These are phyloP conservation scores for Capreolus pygargus DNA, from an alignment of 2,113 vertebrate species.

Conservation along the genomic window DNA sequence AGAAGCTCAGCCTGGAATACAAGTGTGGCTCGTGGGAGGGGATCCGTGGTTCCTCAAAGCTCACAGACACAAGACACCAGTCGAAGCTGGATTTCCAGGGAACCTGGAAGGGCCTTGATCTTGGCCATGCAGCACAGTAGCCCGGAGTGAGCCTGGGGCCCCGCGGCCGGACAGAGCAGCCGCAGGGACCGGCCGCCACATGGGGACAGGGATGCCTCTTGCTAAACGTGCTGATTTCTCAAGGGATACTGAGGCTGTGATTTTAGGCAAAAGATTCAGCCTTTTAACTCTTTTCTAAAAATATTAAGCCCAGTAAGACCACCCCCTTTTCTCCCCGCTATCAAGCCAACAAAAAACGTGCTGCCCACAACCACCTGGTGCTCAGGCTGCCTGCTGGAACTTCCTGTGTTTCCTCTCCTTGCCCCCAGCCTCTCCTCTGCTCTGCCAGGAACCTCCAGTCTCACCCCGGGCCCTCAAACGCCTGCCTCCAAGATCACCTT, in stretches of 20 bases:
- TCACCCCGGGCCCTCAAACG: too few relatives aligned
- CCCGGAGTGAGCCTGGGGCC: rapidly evolving
- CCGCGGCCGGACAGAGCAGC: background rate
- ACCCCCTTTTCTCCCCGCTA: background rate
- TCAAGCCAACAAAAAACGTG: background rate
- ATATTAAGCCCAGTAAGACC: background rate
- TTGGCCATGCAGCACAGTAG: background rate
- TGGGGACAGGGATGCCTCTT: background rate
- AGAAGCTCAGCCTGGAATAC: background rate
- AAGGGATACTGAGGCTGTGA: background rate
- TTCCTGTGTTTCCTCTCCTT: background rate
- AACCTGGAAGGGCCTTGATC: background rate
- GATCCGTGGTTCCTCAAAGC: background rate
- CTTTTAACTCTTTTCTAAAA: background rate
- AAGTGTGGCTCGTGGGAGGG: rapidly evolving
- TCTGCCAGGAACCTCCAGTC: too few relatives aligned
- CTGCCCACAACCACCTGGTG: background rate
- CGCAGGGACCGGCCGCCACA: background rate
- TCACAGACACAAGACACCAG: background rate
- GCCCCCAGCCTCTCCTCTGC: background rate
- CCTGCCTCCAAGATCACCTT: background rate
- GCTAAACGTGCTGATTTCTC: background rate
- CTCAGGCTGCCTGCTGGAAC: background rate
- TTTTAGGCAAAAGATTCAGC: background rate
- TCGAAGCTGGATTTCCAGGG: rapidly evolving